phyloP scores from a whole-genome alignment of 1,140 invertebrate genomes.

The Tetramorium alpestre region DNA sequence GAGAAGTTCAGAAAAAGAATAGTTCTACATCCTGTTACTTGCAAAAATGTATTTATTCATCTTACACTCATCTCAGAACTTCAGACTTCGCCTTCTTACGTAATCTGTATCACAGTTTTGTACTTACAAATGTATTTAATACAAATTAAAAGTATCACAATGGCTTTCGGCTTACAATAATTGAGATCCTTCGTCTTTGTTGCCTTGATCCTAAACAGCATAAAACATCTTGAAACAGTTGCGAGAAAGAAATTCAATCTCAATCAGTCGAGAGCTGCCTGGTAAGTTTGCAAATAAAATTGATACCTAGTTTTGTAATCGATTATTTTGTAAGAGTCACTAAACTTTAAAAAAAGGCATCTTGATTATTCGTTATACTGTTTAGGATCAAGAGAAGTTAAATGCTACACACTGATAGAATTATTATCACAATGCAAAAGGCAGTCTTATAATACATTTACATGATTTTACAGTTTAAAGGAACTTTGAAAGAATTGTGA shows the following conservation, averaged over 20 bases:
- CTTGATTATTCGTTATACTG: background rate
- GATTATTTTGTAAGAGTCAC: background rate
- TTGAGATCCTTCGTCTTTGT: constrained; percentile 1
- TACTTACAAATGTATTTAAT: constrained; percentile 64
- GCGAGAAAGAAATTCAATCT: background rate
- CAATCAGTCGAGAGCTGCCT: background rate
- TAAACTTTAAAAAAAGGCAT: background rate
- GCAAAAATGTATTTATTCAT: constrained; percentile 69
- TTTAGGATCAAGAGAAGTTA: constrained; percentile 17
- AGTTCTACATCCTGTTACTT: constrained; percentile 48
- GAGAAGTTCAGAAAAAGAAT: constrained; percentile 57
- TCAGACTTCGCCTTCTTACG: constrained; percentile 50
- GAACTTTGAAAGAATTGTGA: constrained; percentile 10
- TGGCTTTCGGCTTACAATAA: background rate
- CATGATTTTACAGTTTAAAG: constrained; percentile 23
- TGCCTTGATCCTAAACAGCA: constrained; percentile 32
- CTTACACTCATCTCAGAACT: constrained; percentile 41
- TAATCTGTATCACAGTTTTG: constrained; percentile 57
- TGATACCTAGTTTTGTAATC: background rate
- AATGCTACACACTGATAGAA: background rate
- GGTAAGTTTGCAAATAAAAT: background rate
- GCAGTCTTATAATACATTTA: constrained; percentile 13
- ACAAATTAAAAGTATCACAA: constrained; percentile 56
- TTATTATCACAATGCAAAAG: constrained; percentile 21
- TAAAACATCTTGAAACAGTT: background rate